These are phyloP conservation scores for Exephanes ischioxanthus DNA, from an alignment of 2,888 invertebrate genomes.

Conservation along the genomic window DNA sequence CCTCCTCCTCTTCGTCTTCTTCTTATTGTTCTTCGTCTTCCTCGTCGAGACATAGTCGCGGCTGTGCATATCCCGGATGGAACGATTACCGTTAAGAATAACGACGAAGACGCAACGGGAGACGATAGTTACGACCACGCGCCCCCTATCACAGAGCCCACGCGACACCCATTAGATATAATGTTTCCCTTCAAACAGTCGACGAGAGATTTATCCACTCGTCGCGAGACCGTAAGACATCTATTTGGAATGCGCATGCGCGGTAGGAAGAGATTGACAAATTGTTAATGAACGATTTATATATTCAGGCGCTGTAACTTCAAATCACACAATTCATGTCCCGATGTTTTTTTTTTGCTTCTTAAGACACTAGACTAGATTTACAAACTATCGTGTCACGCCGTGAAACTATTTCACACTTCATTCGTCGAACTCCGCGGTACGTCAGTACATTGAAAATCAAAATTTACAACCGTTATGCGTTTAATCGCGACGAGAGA, in stretches of 20 bases:
- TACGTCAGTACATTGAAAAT: not conserved
- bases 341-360: not conserved
- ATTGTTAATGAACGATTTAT: slow-evolving; percentile 15
- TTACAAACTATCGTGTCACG: slow-evolving; percentile 7
- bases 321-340: slow-evolving; percentile 7
- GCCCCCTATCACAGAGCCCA: slow-evolving; percentile 78
- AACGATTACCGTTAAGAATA: slow-evolving; percentile 78
- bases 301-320: slow-evolving; percentile 11
- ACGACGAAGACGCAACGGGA: slow-evolving; percentile 62
- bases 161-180: slow-evolving; percentile 79
- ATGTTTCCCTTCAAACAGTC: slow-evolving; percentile 74
- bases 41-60: slow-evolving; percentile 55
- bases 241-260: not conserved
- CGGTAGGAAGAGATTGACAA: not conserved
- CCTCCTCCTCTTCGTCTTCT: slow-evolving; percentile 25
- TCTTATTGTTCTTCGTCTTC: slow-evolving; percentile 64
- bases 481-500: not conserved
- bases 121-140: slow-evolving; percentile 77
- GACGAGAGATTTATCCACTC: slow-evolving; percentile 39
- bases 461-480: slow-evolving; percentile 29
- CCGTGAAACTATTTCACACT: not conserved
- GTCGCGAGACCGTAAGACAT: not conserved
- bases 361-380: not conserved
- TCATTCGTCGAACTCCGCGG: not conserved
- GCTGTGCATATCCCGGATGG: slow-evolving; percentile 77